A percentile compares a stretch with the other conserved stretches of the same genome.
phyloP scores from a whole-genome alignment of 2,113 vertebrate species.

The Gallinago jamesoni region DNA sequence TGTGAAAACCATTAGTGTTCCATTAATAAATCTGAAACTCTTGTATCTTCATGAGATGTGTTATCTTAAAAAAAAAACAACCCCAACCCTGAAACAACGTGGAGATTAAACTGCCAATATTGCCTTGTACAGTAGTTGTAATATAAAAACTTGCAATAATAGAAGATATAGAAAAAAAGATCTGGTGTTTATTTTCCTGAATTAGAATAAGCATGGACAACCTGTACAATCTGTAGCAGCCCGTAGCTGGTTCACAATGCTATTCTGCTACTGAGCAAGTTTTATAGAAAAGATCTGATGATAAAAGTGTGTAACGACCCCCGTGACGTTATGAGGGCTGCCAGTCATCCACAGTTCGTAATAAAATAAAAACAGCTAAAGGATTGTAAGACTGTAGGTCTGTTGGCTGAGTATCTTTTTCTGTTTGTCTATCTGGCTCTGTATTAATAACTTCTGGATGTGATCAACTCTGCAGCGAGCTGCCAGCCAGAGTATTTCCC shows the following conservation, averaged over 20 bases:
- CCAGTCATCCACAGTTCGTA: not conserved
- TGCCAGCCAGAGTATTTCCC: not conserved
- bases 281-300: not conserved
- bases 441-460: not conserved
- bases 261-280: not conserved
- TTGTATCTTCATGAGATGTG: not conserved
- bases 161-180: not conserved
- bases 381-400: not conserved
- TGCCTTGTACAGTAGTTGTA: not conserved
- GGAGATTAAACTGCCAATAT: not conserved
- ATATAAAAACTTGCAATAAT: not conserved
- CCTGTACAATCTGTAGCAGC: not conserved
- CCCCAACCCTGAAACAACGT: not conserved
- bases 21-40: slow-evolving; percentile 10
- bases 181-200: not conserved
- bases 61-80: not conserved
- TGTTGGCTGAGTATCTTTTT: not conserved
- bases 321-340: not conserved
- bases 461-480: not conserved
- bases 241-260: not conserved
- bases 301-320: not conserved
- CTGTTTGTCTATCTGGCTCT: not conserved
- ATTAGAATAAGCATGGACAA: not conserved
- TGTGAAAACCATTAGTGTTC: not conserved
- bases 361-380: not conserved